Evolutionary conservation across 2,113 vertebrate species (phyloP).

Genomic region (Fukomys damarensis): DNA sequence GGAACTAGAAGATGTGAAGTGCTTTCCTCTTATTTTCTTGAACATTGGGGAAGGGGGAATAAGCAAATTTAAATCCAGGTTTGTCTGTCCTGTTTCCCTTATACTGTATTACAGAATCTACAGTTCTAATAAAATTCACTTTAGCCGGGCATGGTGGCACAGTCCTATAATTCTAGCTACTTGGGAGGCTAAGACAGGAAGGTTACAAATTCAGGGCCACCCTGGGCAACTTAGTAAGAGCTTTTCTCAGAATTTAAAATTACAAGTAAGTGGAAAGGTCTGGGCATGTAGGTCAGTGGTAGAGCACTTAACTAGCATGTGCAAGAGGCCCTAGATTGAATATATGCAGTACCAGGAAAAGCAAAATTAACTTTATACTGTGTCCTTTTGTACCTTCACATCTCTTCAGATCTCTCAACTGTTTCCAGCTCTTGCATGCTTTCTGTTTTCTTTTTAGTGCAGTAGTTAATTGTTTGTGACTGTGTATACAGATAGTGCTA

Average conservation of each 20-base stretch:
- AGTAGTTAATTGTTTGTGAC: slow-evolving; percentile 17
- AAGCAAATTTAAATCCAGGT: background rate
- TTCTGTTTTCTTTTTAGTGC: background rate
- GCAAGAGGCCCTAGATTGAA: background rate
- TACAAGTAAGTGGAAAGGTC: background rate
- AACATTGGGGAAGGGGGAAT: background rate
- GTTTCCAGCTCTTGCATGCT: background rate
- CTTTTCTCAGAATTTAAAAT: background rate
- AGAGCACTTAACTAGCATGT: background rate
- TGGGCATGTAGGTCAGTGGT: background rate
- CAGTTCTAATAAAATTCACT: background rate
- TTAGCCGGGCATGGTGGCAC: background rate
- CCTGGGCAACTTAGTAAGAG: background rate
- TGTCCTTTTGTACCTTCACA: background rate
- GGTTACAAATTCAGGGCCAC: background rate
- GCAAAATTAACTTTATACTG: background rate
- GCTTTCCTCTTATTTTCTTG: background rate
- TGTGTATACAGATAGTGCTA: background rate
- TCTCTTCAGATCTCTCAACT: background rate
- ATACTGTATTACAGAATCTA: background rate
- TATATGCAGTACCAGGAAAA: background rate
- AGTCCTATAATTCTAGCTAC: background rate
- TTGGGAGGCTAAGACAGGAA: background rate
- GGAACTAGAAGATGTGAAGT: background rate
- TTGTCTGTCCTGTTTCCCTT: background rate